Evolutionary conservation across 2,888 invertebrate genomes (phyloP), one percentile per base, ranked within the genome.

Genomic region (Atrina japonica): DNA sequence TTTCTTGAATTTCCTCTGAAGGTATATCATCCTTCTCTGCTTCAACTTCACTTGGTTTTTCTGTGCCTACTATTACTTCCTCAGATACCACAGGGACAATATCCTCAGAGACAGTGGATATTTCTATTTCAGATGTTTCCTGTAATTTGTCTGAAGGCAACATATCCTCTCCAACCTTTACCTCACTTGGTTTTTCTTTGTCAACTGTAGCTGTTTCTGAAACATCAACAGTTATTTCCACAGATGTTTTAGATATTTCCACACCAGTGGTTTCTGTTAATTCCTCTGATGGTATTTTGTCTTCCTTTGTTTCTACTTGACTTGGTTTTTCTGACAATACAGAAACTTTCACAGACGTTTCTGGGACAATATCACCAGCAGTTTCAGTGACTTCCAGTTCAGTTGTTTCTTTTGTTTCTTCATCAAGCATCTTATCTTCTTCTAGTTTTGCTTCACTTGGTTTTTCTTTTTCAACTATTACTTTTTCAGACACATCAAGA

Each of bases 401-500:
- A 2, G 14, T 40, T 30, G 16, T 29, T 50, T 59, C 47, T 29
- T 60, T 58, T 45, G 53, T 50, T 30, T 72, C 47, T 43, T 60
- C 59, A 7, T 43, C 25, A 21, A 30, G 21, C 23, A 63, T 40
- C 45, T 71, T 55, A 27, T 63, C 11, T 18, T 55, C 40, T 21
- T 61, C 47, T 59, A 55, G 61, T 30, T 69, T 55, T 9, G 59
- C 23, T 21, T 30, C 52, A 55, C 0, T 14, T 50, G 65, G 43
- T 52, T 50, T 45, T 29, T 70, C 52, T 29, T 56, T 55, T 49
- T 63, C 61, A n/a, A 30, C n/a, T n/a, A n/a, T n/a, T 16, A 53
- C n/a, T 11, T n/a, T 53, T 16, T 53, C 53, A 30, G n/a, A 3
- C 35, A 21, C 18, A 30, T 63, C 61, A 35, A 25, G 47, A 23